These are phyloP conservation scores for Drosophila arizonae DNA, from an alignment of 1,140 invertebrate genomes.

Conservation along the genomic window DNA sequence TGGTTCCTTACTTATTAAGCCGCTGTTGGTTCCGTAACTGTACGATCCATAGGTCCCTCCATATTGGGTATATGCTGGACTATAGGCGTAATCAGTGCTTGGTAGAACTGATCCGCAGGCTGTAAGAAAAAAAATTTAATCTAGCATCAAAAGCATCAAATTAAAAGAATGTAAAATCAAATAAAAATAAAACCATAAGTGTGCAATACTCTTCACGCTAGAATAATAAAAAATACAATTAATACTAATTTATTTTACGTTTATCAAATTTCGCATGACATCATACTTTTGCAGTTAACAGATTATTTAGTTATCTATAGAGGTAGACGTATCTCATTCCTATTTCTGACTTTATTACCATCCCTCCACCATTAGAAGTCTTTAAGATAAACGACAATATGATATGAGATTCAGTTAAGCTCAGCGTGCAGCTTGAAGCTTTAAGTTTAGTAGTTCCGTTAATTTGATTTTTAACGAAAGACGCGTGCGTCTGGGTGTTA, in stretches of 20 bases:
- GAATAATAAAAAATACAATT: neutral
- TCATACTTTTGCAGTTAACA: too few species aligned
- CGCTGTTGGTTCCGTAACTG: slow-evolving; percentile 88
- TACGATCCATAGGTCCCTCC: slow-evolving; percentile 88
- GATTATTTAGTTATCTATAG: too few species aligned
- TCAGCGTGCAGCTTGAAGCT: too few species aligned
- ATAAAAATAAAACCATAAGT: neutral
- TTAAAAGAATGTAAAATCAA: neutral
- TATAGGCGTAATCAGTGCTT: slow-evolving; percentile 88
- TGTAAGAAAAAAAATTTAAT: slow-evolving; percentile 54
- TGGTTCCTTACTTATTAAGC: slow-evolving; percentile 89
- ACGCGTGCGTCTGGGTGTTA: too few species aligned
- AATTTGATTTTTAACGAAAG: too few species aligned
- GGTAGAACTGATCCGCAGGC: slow-evolving; percentile 86
- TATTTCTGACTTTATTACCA: too few species aligned
- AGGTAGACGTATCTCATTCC: too few species aligned
- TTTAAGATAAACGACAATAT: too few species aligned
- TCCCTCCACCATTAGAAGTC: too few species aligned
- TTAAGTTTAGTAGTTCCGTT: too few species aligned
- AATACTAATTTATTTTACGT: neutral
- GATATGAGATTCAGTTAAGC: too few species aligned
- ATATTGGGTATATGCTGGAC: slow-evolving; percentile 90
- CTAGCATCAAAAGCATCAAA: neutral
- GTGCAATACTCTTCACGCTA: neutral
- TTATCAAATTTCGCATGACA: neutral